Conservation (phyloP, 2,888 invertebrate species). For the Aphidoletes aphidimyza region DNA sequence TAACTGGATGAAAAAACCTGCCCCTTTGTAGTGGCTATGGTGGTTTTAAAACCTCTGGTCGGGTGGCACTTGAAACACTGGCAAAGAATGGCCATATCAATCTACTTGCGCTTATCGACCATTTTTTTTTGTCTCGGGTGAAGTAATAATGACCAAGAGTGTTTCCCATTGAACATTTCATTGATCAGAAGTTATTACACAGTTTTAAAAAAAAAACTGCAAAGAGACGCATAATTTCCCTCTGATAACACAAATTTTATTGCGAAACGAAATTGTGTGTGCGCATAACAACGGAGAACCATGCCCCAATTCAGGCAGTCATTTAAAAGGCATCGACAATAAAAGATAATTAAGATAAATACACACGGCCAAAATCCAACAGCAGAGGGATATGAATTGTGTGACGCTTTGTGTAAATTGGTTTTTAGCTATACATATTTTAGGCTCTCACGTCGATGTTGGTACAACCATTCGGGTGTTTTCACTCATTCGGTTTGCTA, state of each 20-base stretch:
- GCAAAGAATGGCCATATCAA: not conserved
- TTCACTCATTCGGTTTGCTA: not conserved
- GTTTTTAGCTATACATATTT: conserved; percentile 9
- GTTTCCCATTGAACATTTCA: not conserved
- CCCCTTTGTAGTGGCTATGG: no score
- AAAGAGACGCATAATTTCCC: not conserved
- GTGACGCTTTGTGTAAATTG: not conserved
- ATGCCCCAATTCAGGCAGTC: not conserved
- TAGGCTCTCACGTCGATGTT: not conserved
- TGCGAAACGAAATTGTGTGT: not conserved
- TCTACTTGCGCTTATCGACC: not conserved
- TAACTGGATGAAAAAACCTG: not conserved
- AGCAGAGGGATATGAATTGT: not conserved
- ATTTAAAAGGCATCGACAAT: conserved; percentile 42
- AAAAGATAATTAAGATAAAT: conserved; percentile 51
- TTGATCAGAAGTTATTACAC: not conserved
- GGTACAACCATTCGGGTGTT: not conserved
- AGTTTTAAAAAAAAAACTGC: not conserved
- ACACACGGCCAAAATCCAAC: conserved; percentile 3
- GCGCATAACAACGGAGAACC: not conserved
- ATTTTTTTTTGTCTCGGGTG: not conserved
- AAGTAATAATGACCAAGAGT: not conserved
- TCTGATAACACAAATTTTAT: conserved; percentile 43
- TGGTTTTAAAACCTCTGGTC: no score
- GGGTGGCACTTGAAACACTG: not conserved